phyloP scores from a whole-genome alignment of 2,797 vertebrate genomes.

The Mormyrops attenuatus region DNA sequence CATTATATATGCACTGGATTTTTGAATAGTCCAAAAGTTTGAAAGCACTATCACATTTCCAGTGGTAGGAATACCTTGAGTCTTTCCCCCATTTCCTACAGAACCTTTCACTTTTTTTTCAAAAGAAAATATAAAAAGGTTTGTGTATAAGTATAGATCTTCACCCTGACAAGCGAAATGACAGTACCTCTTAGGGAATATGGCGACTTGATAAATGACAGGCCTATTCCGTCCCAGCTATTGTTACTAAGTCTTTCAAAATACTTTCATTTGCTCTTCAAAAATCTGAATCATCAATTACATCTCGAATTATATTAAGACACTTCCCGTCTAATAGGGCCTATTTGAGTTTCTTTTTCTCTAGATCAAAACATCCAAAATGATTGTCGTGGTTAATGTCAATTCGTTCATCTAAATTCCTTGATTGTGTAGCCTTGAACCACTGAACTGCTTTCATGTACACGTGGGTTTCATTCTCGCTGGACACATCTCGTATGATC shows the following conservation, averaged over 20 bases:
- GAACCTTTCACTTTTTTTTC: not conserved
- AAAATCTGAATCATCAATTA: constrained; percentile 14
- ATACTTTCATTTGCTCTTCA: constrained; percentile 12
- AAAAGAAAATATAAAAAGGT: constrained; percentile 16
- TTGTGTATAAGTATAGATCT: constrained; percentile 21
- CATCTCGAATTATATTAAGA: constrained; percentile 18
- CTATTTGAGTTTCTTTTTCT: constrained; percentile 12
- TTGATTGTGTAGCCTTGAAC: constrained; percentile 44
- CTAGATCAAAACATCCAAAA: constrained; percentile 6
- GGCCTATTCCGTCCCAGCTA: not conserved
- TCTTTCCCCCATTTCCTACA: not conserved
- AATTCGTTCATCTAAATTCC: constrained; percentile 21
- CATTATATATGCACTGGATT: not conserved
- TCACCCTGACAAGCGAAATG: constrained; percentile 15
- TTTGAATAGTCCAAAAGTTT: not conserved
- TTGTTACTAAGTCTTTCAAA: constrained; percentile 13
- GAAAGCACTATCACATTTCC: not conserved
- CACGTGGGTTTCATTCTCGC: constrained; percentile 51
- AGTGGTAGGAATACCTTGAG: not conserved
- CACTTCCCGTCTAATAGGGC: constrained; percentile 7
- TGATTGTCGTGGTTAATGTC: constrained; percentile 5
- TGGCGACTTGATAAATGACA: constrained; percentile 8
- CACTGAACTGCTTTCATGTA: constrained; percentile 31
- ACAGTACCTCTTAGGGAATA: constrained; percentile 14
- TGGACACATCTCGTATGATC: constrained; percentile 35